A percentile compares a stretch with the other conserved stretches of the same genome.
Evolutionary conservation across 2,888 invertebrate genomes (phyloP).

Genomic region (Penaeus monodon): DNA sequence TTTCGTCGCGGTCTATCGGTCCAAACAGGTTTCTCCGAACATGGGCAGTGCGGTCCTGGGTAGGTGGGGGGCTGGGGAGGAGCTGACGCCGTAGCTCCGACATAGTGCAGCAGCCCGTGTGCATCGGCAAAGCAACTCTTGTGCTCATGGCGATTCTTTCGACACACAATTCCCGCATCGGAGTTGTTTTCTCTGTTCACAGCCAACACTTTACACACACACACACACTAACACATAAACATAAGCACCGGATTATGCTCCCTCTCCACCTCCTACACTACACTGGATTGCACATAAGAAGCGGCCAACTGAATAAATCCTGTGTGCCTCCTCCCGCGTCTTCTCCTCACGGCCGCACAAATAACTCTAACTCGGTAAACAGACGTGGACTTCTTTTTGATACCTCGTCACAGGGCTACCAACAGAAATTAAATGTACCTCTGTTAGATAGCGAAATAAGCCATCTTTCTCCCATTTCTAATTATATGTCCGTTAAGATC

Average conservation of each 20-base stretch:
- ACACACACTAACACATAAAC: not conserved
- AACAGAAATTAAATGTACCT: not conserved
- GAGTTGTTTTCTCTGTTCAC: not conserved
- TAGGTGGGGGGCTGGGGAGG: conserved; percentile 22
- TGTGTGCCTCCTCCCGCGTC: conserved; percentile 16
- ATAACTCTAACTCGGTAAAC: conserved; percentile 5
- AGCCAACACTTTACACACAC: not conserved
- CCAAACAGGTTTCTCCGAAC: conserved; percentile 60
- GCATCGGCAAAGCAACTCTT: conserved; percentile 30
- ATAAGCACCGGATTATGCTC: conserved; percentile 4
- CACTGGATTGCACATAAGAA: conserved; percentile 2
- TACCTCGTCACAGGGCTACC: conserved; percentile 1
- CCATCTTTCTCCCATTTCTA: too few species aligned
- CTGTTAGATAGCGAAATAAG: too few species aligned
- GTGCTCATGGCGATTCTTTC: conserved; percentile 43
- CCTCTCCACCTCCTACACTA: not conserved
- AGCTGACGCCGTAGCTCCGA: conserved; percentile 30
- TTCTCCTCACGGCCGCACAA: conserved; percentile 2
- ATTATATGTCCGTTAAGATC: too few species aligned
- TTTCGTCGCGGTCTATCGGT: conserved; percentile 61
- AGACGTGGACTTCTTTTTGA: not conserved
- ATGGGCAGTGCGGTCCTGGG: conserved; percentile 30
- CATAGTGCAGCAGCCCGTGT: conserved; percentile 37
- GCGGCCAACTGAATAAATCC: not conserved
- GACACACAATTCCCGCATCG: conserved; percentile 38